These are phyloP conservation scores for Lethocerus indicus DNA, from an alignment of 1,140 invertebrate species.

Conservation along the genomic window DNA sequence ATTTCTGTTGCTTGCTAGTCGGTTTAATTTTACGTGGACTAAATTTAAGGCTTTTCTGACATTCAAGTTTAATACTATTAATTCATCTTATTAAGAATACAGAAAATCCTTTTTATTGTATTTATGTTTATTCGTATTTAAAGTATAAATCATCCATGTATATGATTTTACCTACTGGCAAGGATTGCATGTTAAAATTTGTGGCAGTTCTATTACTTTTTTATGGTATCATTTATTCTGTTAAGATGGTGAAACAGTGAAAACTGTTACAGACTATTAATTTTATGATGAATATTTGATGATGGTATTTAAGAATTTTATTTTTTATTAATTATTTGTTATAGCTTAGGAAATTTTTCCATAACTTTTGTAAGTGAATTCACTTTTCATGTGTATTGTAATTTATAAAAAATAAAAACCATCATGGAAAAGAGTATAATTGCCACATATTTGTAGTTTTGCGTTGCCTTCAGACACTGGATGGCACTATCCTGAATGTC, in stretches of 20 bases:
- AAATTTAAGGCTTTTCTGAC: neutral
- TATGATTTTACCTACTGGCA: neutral
- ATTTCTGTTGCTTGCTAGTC: constrained; percentile 6
- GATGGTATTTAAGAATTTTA: neutral
- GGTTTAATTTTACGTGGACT: neutral
- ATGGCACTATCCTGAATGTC: too few relatives aligned
- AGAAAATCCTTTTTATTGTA: neutral
- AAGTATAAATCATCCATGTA: neutral
- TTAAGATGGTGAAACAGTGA: neutral
- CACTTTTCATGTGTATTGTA: too few relatives aligned
- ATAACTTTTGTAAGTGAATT: neutral
- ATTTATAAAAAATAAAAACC: neutral
- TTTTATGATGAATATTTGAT: neutral
- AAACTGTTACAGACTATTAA: neutral
- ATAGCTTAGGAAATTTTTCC: neutral
- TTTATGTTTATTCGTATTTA: neutral
- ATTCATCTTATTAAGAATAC: neutral
- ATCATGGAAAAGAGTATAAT: neutral
- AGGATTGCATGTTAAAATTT: neutral
- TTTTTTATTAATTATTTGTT: neutral
- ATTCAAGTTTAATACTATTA: neutral
- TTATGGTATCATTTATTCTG: neutral
- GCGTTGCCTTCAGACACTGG: too few relatives aligned
- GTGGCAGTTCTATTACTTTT: neutral
- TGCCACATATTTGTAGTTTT: neutral